phyloP scores from a whole-genome alignment of 2,113 vertebrate genomes.

The Varanus komodoensis region DNA sequence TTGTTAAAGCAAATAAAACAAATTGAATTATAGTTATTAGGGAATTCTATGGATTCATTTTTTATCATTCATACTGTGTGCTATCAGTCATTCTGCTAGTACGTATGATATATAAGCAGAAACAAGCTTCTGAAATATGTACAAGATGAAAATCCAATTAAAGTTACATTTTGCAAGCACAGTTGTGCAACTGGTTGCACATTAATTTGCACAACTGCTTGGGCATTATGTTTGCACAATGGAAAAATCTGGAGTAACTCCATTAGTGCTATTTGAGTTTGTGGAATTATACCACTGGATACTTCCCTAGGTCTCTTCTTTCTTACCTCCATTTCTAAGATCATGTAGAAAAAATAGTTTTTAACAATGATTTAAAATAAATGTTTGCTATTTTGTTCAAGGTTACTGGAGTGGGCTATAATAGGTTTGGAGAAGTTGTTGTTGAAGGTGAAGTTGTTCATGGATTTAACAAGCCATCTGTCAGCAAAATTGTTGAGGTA shows the following conservation, averaged over 20 bases:
- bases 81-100: too few species aligned
- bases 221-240: too few species aligned
- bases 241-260: too few species aligned
- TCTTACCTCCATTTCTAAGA: neutral
- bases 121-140: too few species aligned
- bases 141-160: too few species aligned
- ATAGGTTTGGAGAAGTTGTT: slow-evolving; percentile 90
- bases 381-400: slow-evolving; percentile 66
- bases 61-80: neutral
- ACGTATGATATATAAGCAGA: too few species aligned
- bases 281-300: too few species aligned
- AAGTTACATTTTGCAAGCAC: too few species aligned
- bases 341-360: neutral
- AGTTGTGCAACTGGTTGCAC: too few species aligned
- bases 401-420: slow-evolving; percentile 98
- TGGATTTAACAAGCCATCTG: slow-evolving; percentile 89
- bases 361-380: neutral
- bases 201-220: too few species aligned
- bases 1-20: neutral
- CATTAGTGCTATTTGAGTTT: too few species aligned
- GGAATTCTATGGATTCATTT: neutral
- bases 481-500: slow-evolving; percentile 94
- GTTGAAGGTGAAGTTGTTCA: slow-evolving; percentile 91
- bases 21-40: neutral
- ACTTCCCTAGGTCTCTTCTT: neutral